These are phyloP conservation scores for Volucella bombylans DNA, from an alignment of 2,888 invertebrate genomes.

Conservation along the genomic window DNA sequence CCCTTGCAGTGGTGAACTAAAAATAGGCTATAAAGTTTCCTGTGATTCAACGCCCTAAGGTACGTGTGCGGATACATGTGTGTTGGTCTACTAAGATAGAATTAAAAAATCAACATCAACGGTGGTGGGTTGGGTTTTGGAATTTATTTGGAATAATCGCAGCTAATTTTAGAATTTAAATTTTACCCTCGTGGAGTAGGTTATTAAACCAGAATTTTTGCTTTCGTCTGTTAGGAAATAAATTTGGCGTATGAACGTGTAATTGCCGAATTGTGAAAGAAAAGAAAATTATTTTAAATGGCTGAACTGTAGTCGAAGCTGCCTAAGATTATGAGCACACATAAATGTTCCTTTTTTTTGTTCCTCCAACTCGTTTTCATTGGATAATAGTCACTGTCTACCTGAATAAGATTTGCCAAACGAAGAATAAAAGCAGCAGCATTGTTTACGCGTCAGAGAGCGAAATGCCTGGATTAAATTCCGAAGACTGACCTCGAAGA, in stretches of 20 bases:
- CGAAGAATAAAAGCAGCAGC: too few species aligned
- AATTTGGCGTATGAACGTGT: not conserved
- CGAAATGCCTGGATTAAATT: too few species aligned
- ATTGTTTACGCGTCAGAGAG: too few species aligned
- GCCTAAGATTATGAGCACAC: too few species aligned
- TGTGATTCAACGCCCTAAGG: conserved; percentile 40
- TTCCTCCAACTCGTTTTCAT: too few species aligned
- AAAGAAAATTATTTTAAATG: too few species aligned
- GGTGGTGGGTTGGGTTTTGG: conserved; percentile 16
- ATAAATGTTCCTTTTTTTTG: too few species aligned
- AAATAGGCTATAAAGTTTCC: conserved; percentile 53
- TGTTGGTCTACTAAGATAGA: conserved; percentile 9
- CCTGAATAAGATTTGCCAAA: too few species aligned
- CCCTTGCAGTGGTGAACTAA: conserved; percentile 39
- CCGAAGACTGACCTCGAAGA: too few species aligned
- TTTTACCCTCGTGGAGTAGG: conserved; percentile 51
- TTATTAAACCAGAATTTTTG: conserved; percentile 48
- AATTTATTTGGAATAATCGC: conserved; percentile 17
- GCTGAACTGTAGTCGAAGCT: too few species aligned
- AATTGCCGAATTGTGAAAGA: not conserved
- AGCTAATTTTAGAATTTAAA: conserved; percentile 42
- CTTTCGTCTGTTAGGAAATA: conserved; percentile 28
- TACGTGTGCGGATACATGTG: not conserved
- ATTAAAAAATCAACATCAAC: conserved; percentile 8
- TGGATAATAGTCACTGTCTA: too few species aligned